Evolutionary conservation across 2,888 invertebrate genomes (phyloP).

Genomic region (Drosophila testacea): DNA sequence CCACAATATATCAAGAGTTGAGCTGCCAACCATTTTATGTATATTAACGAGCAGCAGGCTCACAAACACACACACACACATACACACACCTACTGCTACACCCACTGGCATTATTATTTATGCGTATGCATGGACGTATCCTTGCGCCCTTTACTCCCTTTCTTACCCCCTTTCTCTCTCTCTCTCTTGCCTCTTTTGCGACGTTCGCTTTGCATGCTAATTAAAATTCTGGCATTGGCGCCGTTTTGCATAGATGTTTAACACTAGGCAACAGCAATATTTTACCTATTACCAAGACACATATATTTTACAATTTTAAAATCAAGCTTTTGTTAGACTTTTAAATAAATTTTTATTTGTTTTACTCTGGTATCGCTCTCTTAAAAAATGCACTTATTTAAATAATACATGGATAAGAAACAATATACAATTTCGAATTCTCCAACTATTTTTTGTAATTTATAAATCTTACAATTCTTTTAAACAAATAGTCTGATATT

Average conservation of each 20-base stretch:
- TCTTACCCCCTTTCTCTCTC: not conserved
- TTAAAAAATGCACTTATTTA: too few relatives aligned
- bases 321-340: too few relatives aligned
- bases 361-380: too few relatives aligned
- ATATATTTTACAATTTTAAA: too few relatives aligned
- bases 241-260: conserved; percentile 68
- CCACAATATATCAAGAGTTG: conserved; percentile 74
- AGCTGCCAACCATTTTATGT: conserved; percentile 53
- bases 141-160: conserved; percentile 34
- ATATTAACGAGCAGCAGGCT: conserved; percentile 36
- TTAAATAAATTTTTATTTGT: too few relatives aligned
- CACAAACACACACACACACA: not conserved
- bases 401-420: too few relatives aligned
- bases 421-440: too few relatives aligned
- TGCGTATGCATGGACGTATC: conserved; percentile 66
- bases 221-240: conserved; percentile 78
- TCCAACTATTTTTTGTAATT: too few relatives aligned
- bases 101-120: conserved; percentile 68
- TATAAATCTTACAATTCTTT: too few relatives aligned
- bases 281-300: too few relatives aligned
- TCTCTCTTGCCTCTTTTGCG: conserved; percentile 13
- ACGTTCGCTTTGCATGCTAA: conserved; percentile 61
- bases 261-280: too few relatives aligned
- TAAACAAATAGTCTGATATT: too few relatives aligned
- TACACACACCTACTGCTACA: not conserved